Conservation (phyloP, 2,113 vertebrate species). For the Felis chaus region DNA sequence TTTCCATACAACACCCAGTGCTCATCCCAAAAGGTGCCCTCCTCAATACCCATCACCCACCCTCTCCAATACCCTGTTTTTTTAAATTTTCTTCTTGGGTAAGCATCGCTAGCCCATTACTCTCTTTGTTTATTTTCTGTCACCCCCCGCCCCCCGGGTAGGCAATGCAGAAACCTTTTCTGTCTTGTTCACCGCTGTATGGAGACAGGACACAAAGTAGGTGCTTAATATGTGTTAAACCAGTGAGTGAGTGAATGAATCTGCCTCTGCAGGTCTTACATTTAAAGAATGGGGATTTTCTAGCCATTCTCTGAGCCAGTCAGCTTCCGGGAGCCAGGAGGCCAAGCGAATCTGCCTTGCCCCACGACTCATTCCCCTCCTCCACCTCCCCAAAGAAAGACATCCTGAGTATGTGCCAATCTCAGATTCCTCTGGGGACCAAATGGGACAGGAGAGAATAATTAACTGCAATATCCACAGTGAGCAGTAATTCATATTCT, state of each 20-base stretch:
- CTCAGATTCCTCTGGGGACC: not conserved
- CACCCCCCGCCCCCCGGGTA: fast-evolving
- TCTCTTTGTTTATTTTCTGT: not conserved
- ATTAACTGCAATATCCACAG: not conserved
- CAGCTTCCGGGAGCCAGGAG: not conserved
- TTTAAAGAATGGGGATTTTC: not conserved
- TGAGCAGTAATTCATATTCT: not conserved
- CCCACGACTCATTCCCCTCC: not conserved
- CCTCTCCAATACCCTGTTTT: fast-evolving
- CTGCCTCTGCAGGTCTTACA: not conserved
- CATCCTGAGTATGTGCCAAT: not conserved
- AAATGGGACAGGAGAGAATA: not conserved
- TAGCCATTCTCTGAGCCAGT: not conserved
- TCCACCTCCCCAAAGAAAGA: not conserved
- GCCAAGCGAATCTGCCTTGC: not conserved
- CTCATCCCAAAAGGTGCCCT: too few relatives aligned
- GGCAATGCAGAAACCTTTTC: not conserved
- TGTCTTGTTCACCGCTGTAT: not conserved
- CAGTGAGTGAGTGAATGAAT: not conserved
- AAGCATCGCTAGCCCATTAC: not conserved
- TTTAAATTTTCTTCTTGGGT: not conserved
- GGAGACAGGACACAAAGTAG: not conserved
- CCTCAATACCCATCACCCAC: too few relatives aligned
- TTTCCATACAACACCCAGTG: too few relatives aligned
- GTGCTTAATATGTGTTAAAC: not conserved